Base-by-base conservation (phyloP, 2,113 vertebrate species). In the Pangasianodon gigas region DNA sequence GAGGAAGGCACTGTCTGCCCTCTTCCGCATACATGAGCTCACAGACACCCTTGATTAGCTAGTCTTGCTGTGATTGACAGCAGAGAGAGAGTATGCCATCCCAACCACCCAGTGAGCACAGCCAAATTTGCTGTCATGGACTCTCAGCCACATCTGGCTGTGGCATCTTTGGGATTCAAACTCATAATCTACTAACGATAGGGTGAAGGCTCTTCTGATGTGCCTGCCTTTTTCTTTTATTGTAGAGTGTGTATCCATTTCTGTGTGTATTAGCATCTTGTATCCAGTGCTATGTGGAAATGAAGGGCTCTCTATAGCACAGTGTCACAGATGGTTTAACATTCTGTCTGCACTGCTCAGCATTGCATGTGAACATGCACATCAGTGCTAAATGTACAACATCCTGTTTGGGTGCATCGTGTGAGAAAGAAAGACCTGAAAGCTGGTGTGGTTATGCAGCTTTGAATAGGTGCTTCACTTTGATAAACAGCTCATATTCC, bases 341-440 rank as follows among this genome's bases (percentile, higher is more conserved):
- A 51, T 86, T 71, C 7, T 24, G 67, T 71, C 67, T 71, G 46
- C 9, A 2, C 8, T 37, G 10, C 21, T 71, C 26, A 18, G 26
- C 52, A 1, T 83, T 79, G 83, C 88, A 65, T 77, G 82, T 51
- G 44, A 75, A 85, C 0, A 16, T 51, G 48, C 13, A 67, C 58
- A 19, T 0, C 3, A 51, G 1, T 41, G 6, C 24, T 46, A 19
- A 65, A 41, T 52, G 48, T 37, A 56, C 7, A 79, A 52, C 88
- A 85, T 89, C 88, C 88, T 85, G 88, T 89, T 60, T 75, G 81
- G 29, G 71, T 85, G 14, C 46, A 54, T 48, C 37, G 54, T 41
- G 82, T 85, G 88, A 89, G 81, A 89, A 74, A 18, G 3, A 21
- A 21, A 21, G 54, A 65, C 41, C 88, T 85, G 71, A 89, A 51